A percentile compares a stretch with the other conserved stretches of the same genome.
phyloP scores from a whole-genome alignment of 2,797 vertebrate genomes.

The Macroramphosus scolopax region DNA sequence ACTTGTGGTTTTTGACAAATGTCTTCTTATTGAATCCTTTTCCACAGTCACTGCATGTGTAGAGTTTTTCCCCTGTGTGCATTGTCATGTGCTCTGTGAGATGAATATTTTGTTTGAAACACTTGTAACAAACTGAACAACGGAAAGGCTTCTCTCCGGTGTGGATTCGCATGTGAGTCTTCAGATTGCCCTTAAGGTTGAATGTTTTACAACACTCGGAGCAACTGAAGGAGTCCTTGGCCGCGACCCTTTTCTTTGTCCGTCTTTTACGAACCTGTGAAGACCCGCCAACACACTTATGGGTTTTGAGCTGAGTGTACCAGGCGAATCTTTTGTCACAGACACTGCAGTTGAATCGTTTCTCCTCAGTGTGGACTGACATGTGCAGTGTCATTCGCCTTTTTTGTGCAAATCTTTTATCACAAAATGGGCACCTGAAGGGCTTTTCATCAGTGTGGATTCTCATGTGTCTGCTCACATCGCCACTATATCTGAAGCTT shows the following conservation, averaged over 20 bases:
- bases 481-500: too few relatives aligned
- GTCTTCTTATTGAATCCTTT: conserved; percentile 1
- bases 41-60: not conserved
- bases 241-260: not conserved
- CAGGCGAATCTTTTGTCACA: too few relatives aligned
- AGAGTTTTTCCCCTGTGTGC: conserved; percentile 5
- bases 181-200: conserved; percentile 20
- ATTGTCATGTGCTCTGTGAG: not conserved
- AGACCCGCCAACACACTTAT: too few relatives aligned
- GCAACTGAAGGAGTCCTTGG: conserved; percentile 27
- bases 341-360: too few relatives aligned
- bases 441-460: conserved; percentile 22
- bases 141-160: conserved; percentile 4
- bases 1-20: not conserved
- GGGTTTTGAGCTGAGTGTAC: too few relatives aligned
- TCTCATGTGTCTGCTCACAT: conserved; percentile 37
- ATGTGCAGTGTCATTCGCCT: too few relatives aligned
- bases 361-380: too few relatives aligned
- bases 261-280: too few relatives aligned
- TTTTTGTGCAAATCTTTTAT: too few relatives aligned
- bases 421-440: too few relatives aligned
- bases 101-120: not conserved
- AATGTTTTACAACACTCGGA: conserved; percentile 24
- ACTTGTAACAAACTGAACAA: not conserved
- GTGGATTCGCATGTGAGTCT: conserved; percentile 1